These are phyloP conservation scores for Apodemia mormo DNA, from an alignment of 2,888 invertebrate species.

Conservation along the genomic window DNA sequence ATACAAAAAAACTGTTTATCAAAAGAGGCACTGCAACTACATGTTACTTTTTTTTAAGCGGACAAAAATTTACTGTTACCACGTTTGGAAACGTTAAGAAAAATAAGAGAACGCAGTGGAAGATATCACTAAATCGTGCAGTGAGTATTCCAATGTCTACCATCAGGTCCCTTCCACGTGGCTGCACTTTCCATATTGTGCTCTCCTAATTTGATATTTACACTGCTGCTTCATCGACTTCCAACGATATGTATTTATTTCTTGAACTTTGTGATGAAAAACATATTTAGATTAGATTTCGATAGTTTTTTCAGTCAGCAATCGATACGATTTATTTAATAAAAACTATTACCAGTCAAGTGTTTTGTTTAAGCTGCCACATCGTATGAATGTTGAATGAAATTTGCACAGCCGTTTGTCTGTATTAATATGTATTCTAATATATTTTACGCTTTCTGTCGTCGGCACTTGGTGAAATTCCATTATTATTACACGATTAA, in stretches of 20 bases:
- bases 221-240: slow-evolving; percentile 58
- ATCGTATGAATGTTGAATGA: no score
- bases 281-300: not conserved
- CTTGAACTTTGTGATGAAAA: not conserved
- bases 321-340: not conserved
- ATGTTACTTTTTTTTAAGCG: no score
- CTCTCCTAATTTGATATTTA: slow-evolving; percentile 60
- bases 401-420: no score
- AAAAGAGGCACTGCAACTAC: no score
- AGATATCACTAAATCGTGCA: not conserved
- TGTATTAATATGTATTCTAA: no score
- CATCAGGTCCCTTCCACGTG: slow-evolving; percentile 59
- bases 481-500: no score
- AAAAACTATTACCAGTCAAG: no score
- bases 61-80: no score
- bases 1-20: no score
- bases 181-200: slow-evolving; percentile 57
- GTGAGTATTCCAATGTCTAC: slow-evolving; percentile 37
- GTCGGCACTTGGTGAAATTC: no score
- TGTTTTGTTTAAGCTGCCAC: no score
- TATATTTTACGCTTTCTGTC: no score
- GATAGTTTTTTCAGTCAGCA: not conserved
- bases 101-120: not conserved
- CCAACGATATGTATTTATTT: slow-evolving; percentile 31
- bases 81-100: not conserved